These are phyloP conservation scores for Phoebastria nigripes DNA, from an alignment of 2,797 vertebrate species.

Conservation along the genomic window DNA sequence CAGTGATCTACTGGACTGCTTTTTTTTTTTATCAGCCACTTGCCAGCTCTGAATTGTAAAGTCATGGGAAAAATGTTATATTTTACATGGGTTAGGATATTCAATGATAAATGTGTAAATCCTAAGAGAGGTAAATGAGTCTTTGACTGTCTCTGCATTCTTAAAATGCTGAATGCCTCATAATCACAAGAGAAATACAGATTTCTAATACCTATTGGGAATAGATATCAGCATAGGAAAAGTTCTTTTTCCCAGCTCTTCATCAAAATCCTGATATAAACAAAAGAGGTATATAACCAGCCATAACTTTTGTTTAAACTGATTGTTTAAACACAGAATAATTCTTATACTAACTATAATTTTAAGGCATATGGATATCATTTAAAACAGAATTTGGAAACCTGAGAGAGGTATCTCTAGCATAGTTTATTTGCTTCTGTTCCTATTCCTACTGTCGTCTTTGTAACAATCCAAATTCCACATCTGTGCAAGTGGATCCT, in stretches of 20 bases:
- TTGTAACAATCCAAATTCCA: background rate
- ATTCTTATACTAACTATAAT: background rate
- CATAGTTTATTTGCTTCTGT: background rate
- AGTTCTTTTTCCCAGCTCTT: background rate
- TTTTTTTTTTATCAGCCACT: background rate
- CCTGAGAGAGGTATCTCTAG: background rate
- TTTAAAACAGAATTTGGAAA: background rate
- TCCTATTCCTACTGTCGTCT: background rate
- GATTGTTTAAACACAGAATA: background rate
- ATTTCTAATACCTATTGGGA: background rate
- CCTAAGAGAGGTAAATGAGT: background rate
- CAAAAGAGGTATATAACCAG: background rate
- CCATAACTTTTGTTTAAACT: background rate
- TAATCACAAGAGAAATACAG: background rate
- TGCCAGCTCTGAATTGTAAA: background rate
- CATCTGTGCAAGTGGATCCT: too few relatives aligned
- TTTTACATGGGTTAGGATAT: background rate
- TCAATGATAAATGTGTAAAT: background rate
- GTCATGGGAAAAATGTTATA: background rate
- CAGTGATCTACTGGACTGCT: background rate
- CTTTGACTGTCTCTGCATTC: background rate
- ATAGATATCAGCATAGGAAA: background rate
- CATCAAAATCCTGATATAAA: background rate
- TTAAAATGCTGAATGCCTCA: background rate
- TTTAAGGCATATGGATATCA: background rate